phyloP scores from a whole-genome alignment of 1,140 invertebrate genomes.

The Drosophila pseudoobscura region DNA sequence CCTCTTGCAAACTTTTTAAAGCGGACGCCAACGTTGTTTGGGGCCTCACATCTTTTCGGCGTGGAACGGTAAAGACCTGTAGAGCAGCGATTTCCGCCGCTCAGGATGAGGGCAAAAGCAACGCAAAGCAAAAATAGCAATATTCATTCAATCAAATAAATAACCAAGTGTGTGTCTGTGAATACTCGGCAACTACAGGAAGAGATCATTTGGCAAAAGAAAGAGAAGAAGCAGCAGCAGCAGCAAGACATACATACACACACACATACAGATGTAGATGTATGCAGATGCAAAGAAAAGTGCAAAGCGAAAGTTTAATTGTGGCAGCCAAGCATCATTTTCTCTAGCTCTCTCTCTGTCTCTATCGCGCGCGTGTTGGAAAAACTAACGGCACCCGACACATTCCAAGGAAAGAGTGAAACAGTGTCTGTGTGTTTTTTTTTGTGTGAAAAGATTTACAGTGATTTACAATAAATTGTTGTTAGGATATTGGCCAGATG shows the following conservation, averaged over 20 bases:
- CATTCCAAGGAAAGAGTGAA: constrained; percentile 53
- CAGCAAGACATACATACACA: constrained; percentile 6
- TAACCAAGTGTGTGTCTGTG: constrained; percentile 31
- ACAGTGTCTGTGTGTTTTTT: constrained; percentile 20
- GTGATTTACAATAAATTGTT: constrained; percentile 53
- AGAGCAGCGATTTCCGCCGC: constrained; percentile 34
- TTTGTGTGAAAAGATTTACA: constrained; percentile 26
- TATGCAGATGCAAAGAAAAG: constrained; percentile 62
- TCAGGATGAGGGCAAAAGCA: constrained; percentile 39
- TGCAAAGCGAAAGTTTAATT: constrained; percentile 75
- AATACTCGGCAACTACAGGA: constrained; percentile 53
- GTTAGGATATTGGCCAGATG: constrained; percentile 64
- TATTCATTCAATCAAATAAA: constrained; percentile 61
- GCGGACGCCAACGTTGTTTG: constrained; percentile 50
- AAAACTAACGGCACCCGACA: constrained; percentile 33
- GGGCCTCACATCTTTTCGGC: constrained; percentile 44
- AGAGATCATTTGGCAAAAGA: constrained; percentile 64
- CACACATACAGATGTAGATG: constrained; percentile 9
- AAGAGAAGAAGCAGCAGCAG: constrained; percentile 39
- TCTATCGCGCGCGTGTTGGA: constrained; percentile 21
- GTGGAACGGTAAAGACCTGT: constrained; percentile 49
- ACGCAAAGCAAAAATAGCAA: constrained; percentile 59
- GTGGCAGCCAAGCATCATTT: constrained; percentile 45
- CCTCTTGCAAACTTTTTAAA: constrained; percentile 57
- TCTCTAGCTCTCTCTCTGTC: constrained; percentile 17